phyloP scores from a whole-genome alignment of 2,797 vertebrate genomes.

The Sylvia borin region DNA sequence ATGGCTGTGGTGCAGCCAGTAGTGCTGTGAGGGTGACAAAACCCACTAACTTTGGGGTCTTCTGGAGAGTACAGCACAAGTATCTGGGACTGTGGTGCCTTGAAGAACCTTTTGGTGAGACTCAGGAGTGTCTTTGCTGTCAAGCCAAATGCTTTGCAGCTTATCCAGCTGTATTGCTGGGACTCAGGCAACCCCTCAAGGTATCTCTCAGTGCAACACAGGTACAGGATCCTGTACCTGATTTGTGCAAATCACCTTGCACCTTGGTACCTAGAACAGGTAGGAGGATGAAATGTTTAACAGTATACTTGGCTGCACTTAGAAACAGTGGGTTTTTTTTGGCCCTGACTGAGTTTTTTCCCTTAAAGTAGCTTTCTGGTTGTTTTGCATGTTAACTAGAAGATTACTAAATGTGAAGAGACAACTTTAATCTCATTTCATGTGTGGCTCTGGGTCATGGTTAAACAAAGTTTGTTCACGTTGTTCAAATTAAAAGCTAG shows the following conservation, averaged over 20 bases:
- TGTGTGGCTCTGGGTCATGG: not conserved
- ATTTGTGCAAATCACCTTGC: not conserved
- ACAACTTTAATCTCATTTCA: slow-evolving; percentile 38
- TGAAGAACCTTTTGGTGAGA: not conserved
- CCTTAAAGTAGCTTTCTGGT: not conserved
- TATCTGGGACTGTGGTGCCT: not conserved
- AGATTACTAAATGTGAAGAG: slow-evolving; percentile 44
- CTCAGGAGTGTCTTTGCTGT: not conserved
- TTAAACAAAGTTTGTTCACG: slow-evolving; percentile 17
- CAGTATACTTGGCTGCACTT: not conserved
- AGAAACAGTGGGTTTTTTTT: not conserved
- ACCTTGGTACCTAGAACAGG: not conserved
- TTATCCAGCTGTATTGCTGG: not conserved
- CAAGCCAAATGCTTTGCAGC: not conserved
- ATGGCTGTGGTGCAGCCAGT: not conserved
- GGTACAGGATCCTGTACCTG: not conserved
- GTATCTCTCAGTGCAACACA: not conserved
- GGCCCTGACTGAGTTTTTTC: not conserved
- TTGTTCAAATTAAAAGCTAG: slow-evolving; percentile 22
- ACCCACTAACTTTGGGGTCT: not conserved
- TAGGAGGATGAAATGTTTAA: not conserved
- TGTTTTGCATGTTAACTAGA: slow-evolving; percentile 22
- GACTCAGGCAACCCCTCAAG: not conserved
- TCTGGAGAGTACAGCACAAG: not conserved
- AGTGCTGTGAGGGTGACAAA: not conserved